Conservation (phyloP, 2,888 invertebrate species). For the Netelia inedita region DNA sequence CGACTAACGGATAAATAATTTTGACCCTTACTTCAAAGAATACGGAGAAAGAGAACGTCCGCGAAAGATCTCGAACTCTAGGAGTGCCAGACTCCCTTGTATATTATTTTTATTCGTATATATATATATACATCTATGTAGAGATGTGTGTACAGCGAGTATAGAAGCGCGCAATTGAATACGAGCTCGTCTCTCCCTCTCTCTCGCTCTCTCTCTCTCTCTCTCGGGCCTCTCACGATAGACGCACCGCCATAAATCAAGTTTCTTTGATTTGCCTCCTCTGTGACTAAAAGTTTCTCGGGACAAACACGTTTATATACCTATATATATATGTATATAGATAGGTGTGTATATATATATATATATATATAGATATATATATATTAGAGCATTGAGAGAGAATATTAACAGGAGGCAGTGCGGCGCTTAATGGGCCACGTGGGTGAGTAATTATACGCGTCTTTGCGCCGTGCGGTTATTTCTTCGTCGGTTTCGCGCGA, state of each 20-base stretch:
- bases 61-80: constrained; percentile 18
- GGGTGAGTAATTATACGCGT: constrained; percentile 59
- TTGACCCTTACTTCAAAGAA: not conserved
- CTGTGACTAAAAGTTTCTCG: constrained; percentile 45
- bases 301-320: not conserved
- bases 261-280: constrained; percentile 65
- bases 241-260: constrained; percentile 65
- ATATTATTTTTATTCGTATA: too few relatives aligned
- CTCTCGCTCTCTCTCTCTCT: not conserved
- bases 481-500: constrained; percentile 36
- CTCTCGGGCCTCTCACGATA: not conserved
- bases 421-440: constrained; percentile 50
- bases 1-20: not conserved
- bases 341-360: constrained; percentile 10
- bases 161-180: constrained; percentile 41
- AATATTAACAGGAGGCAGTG: constrained; percentile 28
- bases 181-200: constrained; percentile 19
- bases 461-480: constrained; percentile 37
- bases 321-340: not conserved
- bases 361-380: too few relatives aligned
- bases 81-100: constrained; percentile 47
- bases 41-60: constrained; percentile 30
- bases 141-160: constrained; percentile 4
- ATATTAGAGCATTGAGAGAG: not conserved
- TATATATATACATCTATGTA: constrained; percentile 23